A percentile compares a stretch with the other conserved stretches of the same genome.
phyloP scores from a whole-genome alignment of 2,888 invertebrate species.

The Plagiodera versicolora region DNA sequence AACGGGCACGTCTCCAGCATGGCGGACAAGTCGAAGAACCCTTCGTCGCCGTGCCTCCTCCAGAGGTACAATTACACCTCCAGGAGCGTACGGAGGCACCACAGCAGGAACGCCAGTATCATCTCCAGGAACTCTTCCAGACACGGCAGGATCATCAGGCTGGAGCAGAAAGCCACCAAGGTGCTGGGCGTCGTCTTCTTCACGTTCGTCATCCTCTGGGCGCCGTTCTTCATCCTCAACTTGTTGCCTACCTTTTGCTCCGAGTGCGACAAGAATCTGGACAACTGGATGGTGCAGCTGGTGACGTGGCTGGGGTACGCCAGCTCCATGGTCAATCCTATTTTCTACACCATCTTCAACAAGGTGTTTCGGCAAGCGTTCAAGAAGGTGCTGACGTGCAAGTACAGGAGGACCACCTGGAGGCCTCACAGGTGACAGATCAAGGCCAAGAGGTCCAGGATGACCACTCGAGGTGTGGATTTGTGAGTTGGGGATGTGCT shows the following conservation, averaged over 20 bases:
- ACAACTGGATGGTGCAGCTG: constrained; percentile 80
- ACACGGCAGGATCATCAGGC: constrained; percentile 79
- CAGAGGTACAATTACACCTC: constrained; percentile 51
- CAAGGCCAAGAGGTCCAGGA: constrained; percentile 31
- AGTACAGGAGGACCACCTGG: constrained; percentile 59
- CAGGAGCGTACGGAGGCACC: constrained; percentile 65
- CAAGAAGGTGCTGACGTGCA: constrained; percentile 80
- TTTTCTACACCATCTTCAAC: constrained; percentile 95
- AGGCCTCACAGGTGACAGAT: constrained; percentile 59
- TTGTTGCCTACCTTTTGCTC: constrained; percentile 82
- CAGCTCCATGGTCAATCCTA: constrained; percentile 93
- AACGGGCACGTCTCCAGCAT: constrained; percentile 48
- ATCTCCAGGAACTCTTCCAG: constrained; percentile 80
- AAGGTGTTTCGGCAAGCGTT: constrained; percentile 91
- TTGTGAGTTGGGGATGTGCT: constrained; percentile 14
- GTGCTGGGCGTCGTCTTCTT: constrained; percentile 93
- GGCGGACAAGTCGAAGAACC: constrained; percentile 53
- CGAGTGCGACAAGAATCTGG: constrained; percentile 74
- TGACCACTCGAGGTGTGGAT: constrained; percentile 19
- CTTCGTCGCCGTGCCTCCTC: constrained; percentile 61
- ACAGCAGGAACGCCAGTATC: constrained; percentile 79
- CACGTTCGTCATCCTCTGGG: constrained; percentile 92
- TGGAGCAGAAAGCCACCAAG: constrained; percentile 96
- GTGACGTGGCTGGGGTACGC: constrained; percentile 94
- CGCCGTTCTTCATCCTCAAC: constrained; percentile 93